A percentile compares a stretch with the other conserved stretches of the same genome.
Evolutionary conservation across 2,797 vertebrate species (phyloP).

Genomic region (Pseudochirops corinnae): DNA sequence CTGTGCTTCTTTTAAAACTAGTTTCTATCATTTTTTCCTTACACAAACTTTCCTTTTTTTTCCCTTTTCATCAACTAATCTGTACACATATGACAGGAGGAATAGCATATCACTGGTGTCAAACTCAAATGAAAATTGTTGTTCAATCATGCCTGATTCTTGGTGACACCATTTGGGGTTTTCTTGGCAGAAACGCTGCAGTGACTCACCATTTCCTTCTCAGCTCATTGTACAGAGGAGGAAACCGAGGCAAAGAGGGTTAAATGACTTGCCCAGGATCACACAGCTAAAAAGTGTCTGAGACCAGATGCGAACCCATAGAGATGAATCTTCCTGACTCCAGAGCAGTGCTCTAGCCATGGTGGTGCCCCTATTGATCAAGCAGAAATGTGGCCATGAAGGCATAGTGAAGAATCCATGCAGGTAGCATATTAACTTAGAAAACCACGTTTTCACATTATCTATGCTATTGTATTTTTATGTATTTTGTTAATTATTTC

Average conservation of each 20-base stretch:
- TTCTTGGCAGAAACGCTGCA: neutral
- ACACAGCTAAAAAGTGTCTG: too few species aligned
- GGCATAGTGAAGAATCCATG: neutral
- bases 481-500: neutral
- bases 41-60: neutral
- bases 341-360: neutral
- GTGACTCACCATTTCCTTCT: neutral
- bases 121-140: neutral
- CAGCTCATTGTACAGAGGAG: neutral
- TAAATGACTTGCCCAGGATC: neutral
- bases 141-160: neutral
- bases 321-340: neutral
- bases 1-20: neutral
- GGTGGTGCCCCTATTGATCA: neutral
- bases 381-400: neutral
- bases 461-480: neutral
- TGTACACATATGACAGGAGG: neutral
- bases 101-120: neutral
- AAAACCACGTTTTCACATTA: neutral
- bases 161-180: neutral
- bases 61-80: neutral
- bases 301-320: neutral
- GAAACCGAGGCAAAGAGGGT: neutral
- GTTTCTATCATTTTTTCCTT: neutral
- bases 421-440: neutral